Base-by-base conservation (phyloP, 2,113 vertebrate species). In the Gila orcuttii region DNA sequence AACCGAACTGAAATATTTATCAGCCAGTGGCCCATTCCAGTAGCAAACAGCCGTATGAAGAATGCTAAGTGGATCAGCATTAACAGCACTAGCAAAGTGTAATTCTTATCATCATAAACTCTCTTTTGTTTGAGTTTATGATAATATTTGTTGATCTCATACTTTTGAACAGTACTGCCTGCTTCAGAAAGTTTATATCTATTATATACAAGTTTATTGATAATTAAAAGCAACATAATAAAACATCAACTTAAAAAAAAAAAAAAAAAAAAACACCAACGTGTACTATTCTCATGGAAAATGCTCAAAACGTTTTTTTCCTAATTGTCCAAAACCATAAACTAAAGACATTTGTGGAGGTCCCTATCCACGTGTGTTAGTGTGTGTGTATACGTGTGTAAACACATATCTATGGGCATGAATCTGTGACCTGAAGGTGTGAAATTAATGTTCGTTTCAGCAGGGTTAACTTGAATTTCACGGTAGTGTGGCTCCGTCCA, bases 401-500 rank as follows among this genome's bases (percentile, higher is more conserved):
- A 89, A 62, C 21, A 77, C 17, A 77, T 33, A 23, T 78, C 75
- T 89, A 75, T 1, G 59, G 13, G 21, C 76, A 79, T 50, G 84
- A 69, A 83, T 79, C 55, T 80, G 55, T 85, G 85, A 90, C 55
- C n/a, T 12, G 33, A 31, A 36, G 91, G 93, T 92, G 93, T 94
- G 93, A 94, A 94, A 94, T 93, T 93, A 92, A 93, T 92, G 91
- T 87, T 87, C 84, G 89, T 88, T 86, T 50, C 81, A n/a, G 85
- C 77, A 85, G 88, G 87, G 85, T 90, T 88, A 88, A 84, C 25
- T 50, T 86, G 86, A 90, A 92, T 93, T 92, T 92, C 90, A 91
- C 87, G 83, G 71, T 90, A 88, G 85, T 3, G 4, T 92, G 86
- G 91, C 89, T 87, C 79, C 42, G 42, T 77, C 92, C 93, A 92